Evolutionary conservation across 2,888 invertebrate genomes (phyloP).

Genomic region (Trissonchulus latispiculum): DNA sequence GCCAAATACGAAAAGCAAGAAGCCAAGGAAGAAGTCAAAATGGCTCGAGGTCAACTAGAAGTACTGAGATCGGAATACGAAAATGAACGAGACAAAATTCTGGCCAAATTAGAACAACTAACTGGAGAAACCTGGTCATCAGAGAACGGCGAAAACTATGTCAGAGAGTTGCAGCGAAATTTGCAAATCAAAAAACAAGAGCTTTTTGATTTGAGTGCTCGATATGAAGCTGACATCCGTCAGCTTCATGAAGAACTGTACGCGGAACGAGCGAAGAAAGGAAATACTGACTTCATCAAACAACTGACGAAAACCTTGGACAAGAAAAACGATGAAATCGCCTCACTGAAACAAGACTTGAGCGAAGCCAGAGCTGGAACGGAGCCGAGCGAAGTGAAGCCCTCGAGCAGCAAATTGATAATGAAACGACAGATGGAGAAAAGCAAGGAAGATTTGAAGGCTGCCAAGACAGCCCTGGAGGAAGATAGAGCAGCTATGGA

Average conservation of each 20-base stretch:
- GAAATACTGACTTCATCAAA: slow-evolving; percentile 7
- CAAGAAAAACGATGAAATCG: background rate
- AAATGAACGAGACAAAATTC: slow-evolving; percentile 13
- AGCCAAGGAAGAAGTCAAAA: slow-evolving; percentile 15
- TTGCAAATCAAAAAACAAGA: slow-evolving; percentile 18
- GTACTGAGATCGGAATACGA: slow-evolving; percentile 33
- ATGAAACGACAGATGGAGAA: slow-evolving; percentile 13
- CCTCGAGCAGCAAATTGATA: background rate
- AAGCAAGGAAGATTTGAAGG: background rate
- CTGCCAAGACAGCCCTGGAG: background rate
- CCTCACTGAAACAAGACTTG: background rate
- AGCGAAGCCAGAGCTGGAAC: background rate
- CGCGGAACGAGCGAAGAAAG: slow-evolving; percentile 17
- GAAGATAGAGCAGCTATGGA: slow-evolving; percentile 1
- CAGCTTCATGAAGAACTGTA: slow-evolving; percentile 10
- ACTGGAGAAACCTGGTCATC: background rate
- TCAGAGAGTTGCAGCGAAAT: slow-evolving; percentile 11
- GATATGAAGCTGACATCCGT: slow-evolving; percentile 8
- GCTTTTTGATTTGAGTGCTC: slow-evolving; percentile 1
- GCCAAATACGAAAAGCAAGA: slow-evolving; percentile 14
- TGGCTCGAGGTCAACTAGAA: slow-evolving; percentile 31
- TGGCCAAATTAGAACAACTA: background rate
- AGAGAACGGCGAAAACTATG: background rate
- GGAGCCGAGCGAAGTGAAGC: background rate
- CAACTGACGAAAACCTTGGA: background rate